Evolutionary conservation across 1,140 invertebrate species (phyloP).

Genomic region (Solen grandis): DNA sequence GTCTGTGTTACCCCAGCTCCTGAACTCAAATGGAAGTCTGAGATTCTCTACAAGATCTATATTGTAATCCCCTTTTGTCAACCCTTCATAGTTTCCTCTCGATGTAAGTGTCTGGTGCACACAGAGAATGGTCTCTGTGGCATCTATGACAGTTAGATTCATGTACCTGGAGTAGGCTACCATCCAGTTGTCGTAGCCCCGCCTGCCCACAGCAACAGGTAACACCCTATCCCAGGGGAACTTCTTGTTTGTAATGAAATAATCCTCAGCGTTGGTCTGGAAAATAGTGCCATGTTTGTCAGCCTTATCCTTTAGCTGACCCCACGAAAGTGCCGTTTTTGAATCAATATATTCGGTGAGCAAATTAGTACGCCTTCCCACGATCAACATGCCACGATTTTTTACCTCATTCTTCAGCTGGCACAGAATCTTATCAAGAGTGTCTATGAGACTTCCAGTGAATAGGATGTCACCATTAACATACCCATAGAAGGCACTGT

Average conservation of each 20-base stretch:
- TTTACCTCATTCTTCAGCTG: slow-evolving; percentile 5
- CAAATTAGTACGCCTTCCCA: slow-evolving; percentile 63
- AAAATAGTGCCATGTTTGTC: slow-evolving; percentile 57
- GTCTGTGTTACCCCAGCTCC: slow-evolving; percentile 29
- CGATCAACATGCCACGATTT: slow-evolving; percentile 49
- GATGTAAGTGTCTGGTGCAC: slow-evolving; percentile 67
- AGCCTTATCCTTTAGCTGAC: slow-evolving; percentile 39
- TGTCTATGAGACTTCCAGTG: slow-evolving; percentile 55
- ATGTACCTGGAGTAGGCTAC: slow-evolving; percentile 57
- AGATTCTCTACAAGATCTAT: slow-evolving; percentile 30
- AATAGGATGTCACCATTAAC: slow-evolving; percentile 70
- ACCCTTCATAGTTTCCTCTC: slow-evolving; percentile 49
- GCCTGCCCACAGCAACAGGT: slow-evolving; percentile 68
- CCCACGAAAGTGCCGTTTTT: slow-evolving; percentile 43
- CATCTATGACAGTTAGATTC: slow-evolving; percentile 64
- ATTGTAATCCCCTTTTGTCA: slow-evolving; percentile 36
- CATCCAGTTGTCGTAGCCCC: slow-evolving; percentile 72
- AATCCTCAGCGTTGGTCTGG: slow-evolving; percentile 68
- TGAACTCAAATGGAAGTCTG: slow-evolving; percentile 16
- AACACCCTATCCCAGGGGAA: slow-evolving; percentile 69
- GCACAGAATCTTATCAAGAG: slow-evolving; percentile 52
- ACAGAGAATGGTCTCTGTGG: slow-evolving; percentile 62
- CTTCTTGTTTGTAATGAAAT: slow-evolving; percentile 65
- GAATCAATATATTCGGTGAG: slow-evolving; percentile 40
- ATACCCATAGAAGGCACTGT: slow-evolving; percentile 65